phyloP scores from a whole-genome alignment of 2,113 vertebrate species.

The Xenopus laevis region DNA sequence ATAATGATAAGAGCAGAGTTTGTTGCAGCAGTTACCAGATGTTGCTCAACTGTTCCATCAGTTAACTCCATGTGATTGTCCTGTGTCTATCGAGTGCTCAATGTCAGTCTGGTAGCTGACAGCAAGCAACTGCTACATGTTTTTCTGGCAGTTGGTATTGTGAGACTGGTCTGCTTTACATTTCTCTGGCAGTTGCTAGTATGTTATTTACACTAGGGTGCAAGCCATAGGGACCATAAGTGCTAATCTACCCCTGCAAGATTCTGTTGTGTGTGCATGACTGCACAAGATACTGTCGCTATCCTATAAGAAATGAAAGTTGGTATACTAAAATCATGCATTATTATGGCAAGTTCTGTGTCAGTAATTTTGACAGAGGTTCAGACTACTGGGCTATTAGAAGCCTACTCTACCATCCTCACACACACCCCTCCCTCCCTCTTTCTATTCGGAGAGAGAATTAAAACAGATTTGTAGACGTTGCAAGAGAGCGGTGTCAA shows the following conservation, averaged over 20 bases:
- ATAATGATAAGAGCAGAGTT: too few species aligned
- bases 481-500: conserved; percentile 87
- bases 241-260: not conserved
- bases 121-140: too few species aligned
- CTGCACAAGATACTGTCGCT: not conserved
- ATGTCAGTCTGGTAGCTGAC: too few species aligned
- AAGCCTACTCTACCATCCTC: conserved; percentile 68
- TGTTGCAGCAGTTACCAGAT: too few species aligned
- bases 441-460: conserved; percentile 77
- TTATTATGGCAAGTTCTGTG: conserved; percentile 48
- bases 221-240: too few species aligned
- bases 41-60: too few species aligned
- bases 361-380: conserved; percentile 77
- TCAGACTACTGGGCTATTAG: conserved; percentile 80
- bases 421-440: conserved; percentile 50
- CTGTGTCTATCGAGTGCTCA: too few species aligned
- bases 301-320: conserved; percentile 18
- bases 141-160: too few species aligned
- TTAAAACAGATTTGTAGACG: conserved; percentile 84
- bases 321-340: conserved; percentile 19
- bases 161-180: too few species aligned
- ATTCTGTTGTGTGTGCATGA: not conserved
- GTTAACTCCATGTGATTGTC: too few species aligned
- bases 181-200: too few species aligned
- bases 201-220: too few species aligned